Conservation (phyloP, 2,113 vertebrate species). For the Solea senegalensis region DNA sequence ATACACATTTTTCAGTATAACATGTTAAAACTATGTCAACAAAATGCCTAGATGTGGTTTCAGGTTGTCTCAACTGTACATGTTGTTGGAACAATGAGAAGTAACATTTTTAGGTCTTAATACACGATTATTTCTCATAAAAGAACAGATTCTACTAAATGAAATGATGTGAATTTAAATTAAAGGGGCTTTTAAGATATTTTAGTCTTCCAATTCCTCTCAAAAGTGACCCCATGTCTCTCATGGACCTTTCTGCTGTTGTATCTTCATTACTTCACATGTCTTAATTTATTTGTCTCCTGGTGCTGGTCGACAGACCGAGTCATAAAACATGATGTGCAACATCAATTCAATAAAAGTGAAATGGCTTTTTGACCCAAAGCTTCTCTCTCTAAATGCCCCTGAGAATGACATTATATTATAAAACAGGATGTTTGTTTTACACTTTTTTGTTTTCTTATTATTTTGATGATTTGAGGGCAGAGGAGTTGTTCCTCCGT, state of each 20-base stretch:
- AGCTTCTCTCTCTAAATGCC: neutral
- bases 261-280: conserved; percentile 6
- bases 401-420: conserved; percentile 16
- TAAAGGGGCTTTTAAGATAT: too few relatives aligned
- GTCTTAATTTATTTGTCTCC: conserved; percentile 53
- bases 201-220: too few relatives aligned
- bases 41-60: too few relatives aligned
- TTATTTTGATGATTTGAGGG: neutral
- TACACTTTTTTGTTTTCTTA: neutral
- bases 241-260: neutral
- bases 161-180: too few relatives aligned
- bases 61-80: too few relatives aligned
- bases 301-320: conserved; percentile 4
- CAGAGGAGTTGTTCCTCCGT: neutral
- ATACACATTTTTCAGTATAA: too few relatives aligned
- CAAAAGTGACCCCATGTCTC: too few relatives aligned
- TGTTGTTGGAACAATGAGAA: too few relatives aligned
- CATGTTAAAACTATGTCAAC: too few relatives aligned
- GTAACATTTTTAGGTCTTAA: too few relatives aligned
- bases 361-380: conserved; percentile 17
- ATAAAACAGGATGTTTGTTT: conserved; percentile 12
- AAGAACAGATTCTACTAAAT: too few relatives aligned
- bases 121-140: too few relatives aligned
- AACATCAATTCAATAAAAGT: conserved; percentile 9
- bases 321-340: conserved; percentile 8